These are phyloP conservation scores for Aleiodes leptofemur DNA, from an alignment of 2,888 invertebrate species.

Conservation along the genomic window DNA sequence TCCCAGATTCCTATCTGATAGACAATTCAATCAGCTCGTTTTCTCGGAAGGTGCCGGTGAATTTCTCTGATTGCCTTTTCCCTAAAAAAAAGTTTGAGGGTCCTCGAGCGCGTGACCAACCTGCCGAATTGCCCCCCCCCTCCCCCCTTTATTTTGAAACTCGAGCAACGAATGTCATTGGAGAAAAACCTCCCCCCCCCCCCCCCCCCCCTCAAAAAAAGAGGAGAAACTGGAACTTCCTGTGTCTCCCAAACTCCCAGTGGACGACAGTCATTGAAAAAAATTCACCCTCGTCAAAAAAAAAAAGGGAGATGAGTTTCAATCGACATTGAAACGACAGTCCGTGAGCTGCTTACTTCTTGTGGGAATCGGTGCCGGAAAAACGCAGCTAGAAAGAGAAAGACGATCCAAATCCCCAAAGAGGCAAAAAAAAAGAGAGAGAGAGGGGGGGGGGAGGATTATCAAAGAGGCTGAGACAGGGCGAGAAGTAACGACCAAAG, in stretches of 20 bases:
- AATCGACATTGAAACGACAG: conserved; percentile 67
- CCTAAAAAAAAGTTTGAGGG: conserved; percentile 66
- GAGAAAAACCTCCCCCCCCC: conserved; percentile 36
- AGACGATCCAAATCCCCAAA: conserved; percentile 35
- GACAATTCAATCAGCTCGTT: conserved; percentile 70
- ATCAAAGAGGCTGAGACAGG: conserved; percentile 38
- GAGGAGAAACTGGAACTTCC: neutral
- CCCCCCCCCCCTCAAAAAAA: conserved; percentile 2
- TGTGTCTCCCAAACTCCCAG: neutral
- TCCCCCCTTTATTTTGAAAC: conserved; percentile 64
- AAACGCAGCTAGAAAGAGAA: conserved; percentile 27
- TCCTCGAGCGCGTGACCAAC: conserved; percentile 69
- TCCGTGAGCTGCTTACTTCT: conserved; percentile 66
- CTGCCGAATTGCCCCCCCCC: conserved; percentile 62
- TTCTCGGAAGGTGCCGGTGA: conserved; percentile 60
- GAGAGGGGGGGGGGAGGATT: conserved; percentile 26
- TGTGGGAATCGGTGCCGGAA: conserved; percentile 44
- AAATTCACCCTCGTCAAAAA: neutral
- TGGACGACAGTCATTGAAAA: too few relatives aligned
- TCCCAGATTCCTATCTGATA: neutral
- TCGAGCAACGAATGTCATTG: conserved; percentile 44
- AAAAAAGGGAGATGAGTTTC: conserved; percentile 57
- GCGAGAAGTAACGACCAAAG: conserved; percentile 32
- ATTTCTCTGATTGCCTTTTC: conserved; percentile 72
- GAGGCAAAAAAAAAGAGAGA: conserved; percentile 34